Evolutionary conservation across 2,888 invertebrate species (phyloP), one percentile per base, ranked within the genome.

Genomic region (Chromoteleia sp.): DNA sequence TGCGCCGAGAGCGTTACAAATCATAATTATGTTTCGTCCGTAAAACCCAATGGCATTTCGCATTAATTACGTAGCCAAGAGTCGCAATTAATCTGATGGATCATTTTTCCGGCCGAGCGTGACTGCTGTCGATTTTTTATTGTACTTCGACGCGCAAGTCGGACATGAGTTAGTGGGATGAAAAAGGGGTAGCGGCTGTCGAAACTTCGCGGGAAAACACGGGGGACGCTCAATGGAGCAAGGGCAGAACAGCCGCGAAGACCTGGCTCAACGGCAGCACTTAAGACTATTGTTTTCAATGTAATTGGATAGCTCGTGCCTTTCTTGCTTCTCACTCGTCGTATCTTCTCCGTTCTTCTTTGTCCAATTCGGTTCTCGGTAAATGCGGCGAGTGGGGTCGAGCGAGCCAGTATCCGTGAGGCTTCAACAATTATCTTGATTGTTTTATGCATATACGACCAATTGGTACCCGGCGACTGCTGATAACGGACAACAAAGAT

Each of bases 211-310:
- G 84, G 85, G 85, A 86, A 87, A 86, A 85, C 85, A 83, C 86
- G 65, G 83, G n/a, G 65, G 65, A 65, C 19, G 59, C 36, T 48
- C 29, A 29, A 54, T 48, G 71, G 14, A 50, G 84, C 73, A 76
- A 83, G 84, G 84, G 84, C 84, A 73, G 83, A 85, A 6, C 82
- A 14, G 59, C 29, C 85, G 14, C 45, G 14, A 25, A 43, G 83
- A 87, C 85, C 85, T 84, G 87, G 85, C 88, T 88, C 88, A 86
- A 88, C 86, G 88, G 85, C 88, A 90, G 92, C 92, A 92, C 92
- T 92, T 92, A 92, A 92, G 91, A 92, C 92, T 92, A 92, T 92
- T 92, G 92, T 92, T 92, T 92, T 92, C 92, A 91, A 91, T 92
- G 92, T 92, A 92, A 92, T 92, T 92, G 92, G 92, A 92, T 92